Conservation (phyloP, 2,113 vertebrate species). For the Tonatia bakeri region DNA sequence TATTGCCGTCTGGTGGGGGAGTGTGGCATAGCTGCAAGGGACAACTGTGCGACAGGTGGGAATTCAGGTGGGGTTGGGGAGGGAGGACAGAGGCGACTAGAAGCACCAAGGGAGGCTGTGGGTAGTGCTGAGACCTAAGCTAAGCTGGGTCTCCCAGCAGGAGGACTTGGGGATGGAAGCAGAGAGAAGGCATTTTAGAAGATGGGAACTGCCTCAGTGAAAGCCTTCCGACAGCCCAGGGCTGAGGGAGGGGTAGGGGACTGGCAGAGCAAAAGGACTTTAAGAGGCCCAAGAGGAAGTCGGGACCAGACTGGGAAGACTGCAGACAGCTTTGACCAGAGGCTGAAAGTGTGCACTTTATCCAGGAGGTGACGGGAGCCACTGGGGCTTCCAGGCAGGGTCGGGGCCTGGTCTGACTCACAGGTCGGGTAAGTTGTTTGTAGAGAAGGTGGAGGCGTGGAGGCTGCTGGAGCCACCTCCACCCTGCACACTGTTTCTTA, state of each 20-base stretch:
- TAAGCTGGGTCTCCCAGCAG: not conserved
- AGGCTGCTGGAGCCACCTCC: not conserved
- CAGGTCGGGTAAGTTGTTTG: not conserved
- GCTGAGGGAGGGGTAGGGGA: not conserved
- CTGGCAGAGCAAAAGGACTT: not conserved
- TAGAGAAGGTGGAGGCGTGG: not conserved
- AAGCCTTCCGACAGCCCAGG: not conserved
- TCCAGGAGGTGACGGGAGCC: not conserved
- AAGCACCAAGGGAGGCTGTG: not conserved
- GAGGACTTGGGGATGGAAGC: not conserved
- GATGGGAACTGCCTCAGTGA: not conserved
- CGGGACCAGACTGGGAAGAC: not conserved
- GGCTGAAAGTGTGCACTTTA: not conserved
- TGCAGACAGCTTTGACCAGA: not conserved
- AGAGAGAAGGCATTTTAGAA: not conserved
- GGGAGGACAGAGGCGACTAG: not conserved
- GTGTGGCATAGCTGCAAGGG: not conserved
- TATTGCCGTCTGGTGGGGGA: not conserved
- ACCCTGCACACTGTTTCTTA: not conserved
- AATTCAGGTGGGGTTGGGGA: not conserved
- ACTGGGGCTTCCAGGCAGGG: not conserved
- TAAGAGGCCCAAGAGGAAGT: not conserved
- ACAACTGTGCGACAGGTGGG: not conserved
- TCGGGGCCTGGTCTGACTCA: not conserved
- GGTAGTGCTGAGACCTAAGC: too few species aligned